A percentile compares a stretch with the other conserved stretches of the same genome.
These are phyloP conservation scores for Abscondita cerata DNA, from an alignment of 2,888 invertebrate species.

Conservation along the genomic window DNA sequence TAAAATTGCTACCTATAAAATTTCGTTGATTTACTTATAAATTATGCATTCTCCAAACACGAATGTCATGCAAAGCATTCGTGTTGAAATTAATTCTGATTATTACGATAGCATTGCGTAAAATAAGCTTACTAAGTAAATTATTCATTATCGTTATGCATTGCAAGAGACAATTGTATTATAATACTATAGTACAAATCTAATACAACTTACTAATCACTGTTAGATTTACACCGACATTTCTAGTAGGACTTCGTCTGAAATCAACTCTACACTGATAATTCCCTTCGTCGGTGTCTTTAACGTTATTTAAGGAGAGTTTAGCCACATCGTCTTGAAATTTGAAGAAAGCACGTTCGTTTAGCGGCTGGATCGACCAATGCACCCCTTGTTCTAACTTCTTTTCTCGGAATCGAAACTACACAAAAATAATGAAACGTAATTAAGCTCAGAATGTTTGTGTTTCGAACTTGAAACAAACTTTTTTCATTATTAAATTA, in stretches of 20 bases:
- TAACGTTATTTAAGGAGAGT: constrained; percentile 76
- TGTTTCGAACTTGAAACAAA: too few relatives aligned
- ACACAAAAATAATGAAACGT: constrained; percentile 39
- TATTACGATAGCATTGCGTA: too few relatives aligned
- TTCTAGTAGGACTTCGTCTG: constrained; percentile 86
- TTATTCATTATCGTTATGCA: too few relatives aligned
- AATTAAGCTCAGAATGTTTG: too few relatives aligned
- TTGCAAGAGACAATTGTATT: too few relatives aligned
- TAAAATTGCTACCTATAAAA: too few relatives aligned
- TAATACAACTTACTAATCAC: constrained; percentile 79
- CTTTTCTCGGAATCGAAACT: constrained; percentile 80
- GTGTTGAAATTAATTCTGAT: too few relatives aligned
- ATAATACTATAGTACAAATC: too few relatives aligned
- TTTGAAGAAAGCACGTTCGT: constrained; percentile 78
- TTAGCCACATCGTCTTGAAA: constrained; percentile 78
- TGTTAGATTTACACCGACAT: constrained; percentile 85
- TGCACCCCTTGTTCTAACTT: constrained; percentile 77
- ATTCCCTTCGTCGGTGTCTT: constrained; percentile 78
- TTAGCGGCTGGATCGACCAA: constrained; percentile 82
- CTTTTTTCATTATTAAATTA: background rate
- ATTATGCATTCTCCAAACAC: too few relatives aligned
- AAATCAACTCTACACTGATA: constrained; percentile 92
- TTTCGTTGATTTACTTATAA: too few relatives aligned
- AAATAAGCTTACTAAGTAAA: too few relatives aligned
- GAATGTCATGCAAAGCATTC: too few relatives aligned